Conservation (phyloP, 2,888 invertebrate species). For the Chironomus riparius region DNA sequence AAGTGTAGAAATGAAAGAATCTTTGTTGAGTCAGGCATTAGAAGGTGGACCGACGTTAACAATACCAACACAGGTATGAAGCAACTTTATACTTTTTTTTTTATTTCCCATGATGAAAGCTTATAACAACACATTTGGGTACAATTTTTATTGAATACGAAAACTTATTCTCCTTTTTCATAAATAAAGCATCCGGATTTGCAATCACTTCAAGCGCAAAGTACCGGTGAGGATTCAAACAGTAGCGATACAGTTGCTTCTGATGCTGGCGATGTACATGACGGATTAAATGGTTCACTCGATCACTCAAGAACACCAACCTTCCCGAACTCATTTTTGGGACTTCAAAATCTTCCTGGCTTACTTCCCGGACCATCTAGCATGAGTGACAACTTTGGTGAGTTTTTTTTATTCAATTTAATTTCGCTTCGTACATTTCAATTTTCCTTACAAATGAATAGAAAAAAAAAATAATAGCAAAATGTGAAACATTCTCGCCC, state of each 20-base stretch:
- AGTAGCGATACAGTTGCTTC: conserved; percentile 76
- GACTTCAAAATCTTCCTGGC: conserved; percentile 69
- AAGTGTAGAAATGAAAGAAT: conserved; percentile 59
- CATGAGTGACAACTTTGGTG: conserved; percentile 68
- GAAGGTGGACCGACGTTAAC: conserved; percentile 57
- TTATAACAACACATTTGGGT: no score
- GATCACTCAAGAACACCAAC: conserved; percentile 60
- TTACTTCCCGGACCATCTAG: conserved; percentile 81
- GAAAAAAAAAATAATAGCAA: background rate
- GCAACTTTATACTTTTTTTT: conserved; percentile 12
- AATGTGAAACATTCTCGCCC: background rate
- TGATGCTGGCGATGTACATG: conserved; percentile 53
- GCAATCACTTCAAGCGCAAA: conserved; percentile 53
- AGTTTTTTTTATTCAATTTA: conserved; percentile 41
- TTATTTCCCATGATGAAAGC: conserved; percentile 34
- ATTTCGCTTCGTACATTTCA: background rate
- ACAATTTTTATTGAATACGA: no score
- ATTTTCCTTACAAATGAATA: background rate
- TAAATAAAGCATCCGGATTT: conserved; percentile 47
- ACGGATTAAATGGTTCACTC: conserved; percentile 52
- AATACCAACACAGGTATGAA: conserved; percentile 25
- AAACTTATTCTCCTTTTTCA: background rate
- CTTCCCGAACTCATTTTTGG: conserved; percentile 70
- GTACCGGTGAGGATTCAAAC: conserved; percentile 73
- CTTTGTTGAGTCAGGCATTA: conserved; percentile 65